Evolutionary conservation across 2,797 vertebrate genomes (phyloP).

Genomic region (Etheostoma nigrum): DNA sequence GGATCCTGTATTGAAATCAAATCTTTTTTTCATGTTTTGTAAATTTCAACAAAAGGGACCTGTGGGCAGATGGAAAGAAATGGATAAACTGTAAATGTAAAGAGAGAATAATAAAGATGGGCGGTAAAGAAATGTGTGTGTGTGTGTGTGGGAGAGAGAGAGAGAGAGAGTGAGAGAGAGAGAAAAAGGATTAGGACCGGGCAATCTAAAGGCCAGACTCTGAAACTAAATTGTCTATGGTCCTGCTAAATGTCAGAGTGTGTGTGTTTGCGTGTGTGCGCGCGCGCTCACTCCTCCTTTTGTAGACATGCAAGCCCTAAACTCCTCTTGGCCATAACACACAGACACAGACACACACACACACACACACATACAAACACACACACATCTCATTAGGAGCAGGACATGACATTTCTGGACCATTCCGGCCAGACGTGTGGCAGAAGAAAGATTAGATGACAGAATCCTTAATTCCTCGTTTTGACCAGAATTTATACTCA

Average conservation of each 20-base stretch:
- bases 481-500: conserved; percentile 43
- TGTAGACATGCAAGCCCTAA: conserved; percentile 51
- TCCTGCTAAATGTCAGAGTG: conserved; percentile 79
- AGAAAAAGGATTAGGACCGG: conserved; percentile 21
- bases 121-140: not conserved
- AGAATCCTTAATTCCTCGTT: conserved; percentile 73
- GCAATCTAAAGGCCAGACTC: conserved; percentile 68
- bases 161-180: not conserved
- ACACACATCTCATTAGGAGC: conserved; percentile 88
- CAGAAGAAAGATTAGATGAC: conserved; percentile 63
- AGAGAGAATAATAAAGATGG: not conserved
- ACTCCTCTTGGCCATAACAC: conserved; percentile 49
- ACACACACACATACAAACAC: conserved; percentile 50
- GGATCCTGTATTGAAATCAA: not conserved
- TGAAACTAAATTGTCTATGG: conserved; percentile 73
- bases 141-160: not conserved
- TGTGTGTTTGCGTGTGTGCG: conserved; percentile 40
- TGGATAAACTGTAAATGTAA: not conserved
- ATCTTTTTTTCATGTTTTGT: not conserved
- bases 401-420: conserved; percentile 90
- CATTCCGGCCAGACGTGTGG: conserved; percentile 82
- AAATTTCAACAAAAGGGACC: not conserved
- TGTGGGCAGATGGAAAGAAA: not conserved
- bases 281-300: conserved; percentile 18
- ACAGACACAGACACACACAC: conserved; percentile 30